A percentile compares a stretch with the other conserved stretches of the same genome.
Evolutionary conservation across 2,113 vertebrate genomes (phyloP).

Genomic region (Pterocles orientalis): DNA sequence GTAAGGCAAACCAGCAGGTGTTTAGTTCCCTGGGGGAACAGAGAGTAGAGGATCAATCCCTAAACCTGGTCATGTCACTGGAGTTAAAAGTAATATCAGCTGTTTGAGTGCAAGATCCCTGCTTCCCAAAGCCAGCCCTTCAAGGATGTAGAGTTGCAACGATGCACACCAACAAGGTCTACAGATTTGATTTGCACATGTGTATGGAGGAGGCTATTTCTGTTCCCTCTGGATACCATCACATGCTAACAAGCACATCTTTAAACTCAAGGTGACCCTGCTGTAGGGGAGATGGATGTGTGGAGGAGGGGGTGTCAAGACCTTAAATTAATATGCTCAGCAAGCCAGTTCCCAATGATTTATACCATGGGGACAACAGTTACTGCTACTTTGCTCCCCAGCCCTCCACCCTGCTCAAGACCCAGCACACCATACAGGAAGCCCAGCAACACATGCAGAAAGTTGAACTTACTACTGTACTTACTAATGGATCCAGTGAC

Average conservation of each 20-base stretch:
- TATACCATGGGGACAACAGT: conserved; percentile 6
- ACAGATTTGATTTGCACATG: neutral
- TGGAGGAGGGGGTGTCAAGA: conserved; percentile 10
- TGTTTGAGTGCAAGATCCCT: neutral
- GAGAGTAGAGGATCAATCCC: neutral
- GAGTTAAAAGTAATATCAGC: neutral
- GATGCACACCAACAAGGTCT: neutral
- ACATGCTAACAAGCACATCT: conserved; percentile 36
- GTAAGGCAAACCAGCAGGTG: neutral
- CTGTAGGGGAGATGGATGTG: neutral
- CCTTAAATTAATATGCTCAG: conserved; percentile 26
- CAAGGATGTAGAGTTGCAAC: neutral
- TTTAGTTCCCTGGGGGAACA: neutral
- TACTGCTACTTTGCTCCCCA: conserved; percentile 20
- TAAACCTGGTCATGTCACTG: neutral
- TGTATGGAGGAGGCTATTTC: neutral
- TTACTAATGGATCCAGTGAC: conserved; percentile 64
- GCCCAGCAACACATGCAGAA: conserved; percentile 25
- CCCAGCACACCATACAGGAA: conserved; percentile 1
- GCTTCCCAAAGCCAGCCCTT: neutral
- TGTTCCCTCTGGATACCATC: neutral
- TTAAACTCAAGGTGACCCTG: conserved; percentile 55
- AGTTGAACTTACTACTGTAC: conserved; percentile 52
- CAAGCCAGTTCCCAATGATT: conserved; percentile 35
- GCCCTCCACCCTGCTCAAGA: neutral